Conservation (phyloP, 2,113 vertebrate species). For the Toxotes jaculatrix region DNA sequence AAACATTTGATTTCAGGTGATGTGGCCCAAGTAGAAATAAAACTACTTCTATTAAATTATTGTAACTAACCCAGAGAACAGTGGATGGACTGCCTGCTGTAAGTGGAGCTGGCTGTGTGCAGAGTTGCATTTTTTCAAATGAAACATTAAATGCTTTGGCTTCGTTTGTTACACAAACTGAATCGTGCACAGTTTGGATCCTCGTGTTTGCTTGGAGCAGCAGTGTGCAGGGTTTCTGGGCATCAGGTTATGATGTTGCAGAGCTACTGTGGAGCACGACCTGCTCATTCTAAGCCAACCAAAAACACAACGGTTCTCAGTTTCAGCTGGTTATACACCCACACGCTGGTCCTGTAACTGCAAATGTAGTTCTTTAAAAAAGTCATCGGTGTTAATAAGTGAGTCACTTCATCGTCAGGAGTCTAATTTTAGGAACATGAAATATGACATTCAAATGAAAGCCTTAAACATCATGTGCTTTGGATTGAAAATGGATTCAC, state of each 20-base stretch:
- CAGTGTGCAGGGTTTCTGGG: too few relatives aligned
- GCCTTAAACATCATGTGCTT: not conserved
- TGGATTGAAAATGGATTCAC: not conserved
- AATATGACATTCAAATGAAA: not conserved
- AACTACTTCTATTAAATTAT: too few relatives aligned
- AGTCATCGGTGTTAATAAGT: not conserved
- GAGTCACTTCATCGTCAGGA: not conserved
- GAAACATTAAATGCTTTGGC: too few relatives aligned
- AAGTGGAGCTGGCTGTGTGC: not conserved
- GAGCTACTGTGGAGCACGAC: too few relatives aligned
- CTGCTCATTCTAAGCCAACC: too few relatives aligned
- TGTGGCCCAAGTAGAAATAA: too few relatives aligned
- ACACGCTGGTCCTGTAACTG: too few relatives aligned
- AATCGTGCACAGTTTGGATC: not conserved
- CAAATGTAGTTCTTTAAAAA: not conserved
- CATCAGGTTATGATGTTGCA: too few relatives aligned
- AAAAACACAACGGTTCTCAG: too few relatives aligned
- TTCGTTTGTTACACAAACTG: not conserved
- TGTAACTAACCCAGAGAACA: too few relatives aligned
- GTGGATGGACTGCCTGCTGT: not conserved
- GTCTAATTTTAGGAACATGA: slow-evolving; percentile 11
- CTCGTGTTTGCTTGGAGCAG: too few relatives aligned
- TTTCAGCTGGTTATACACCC: too few relatives aligned
- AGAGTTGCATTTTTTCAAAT: not conserved
- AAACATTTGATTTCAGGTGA: not conserved